Percentiles rank a stretch among this genome's conserved stretches.
These are phyloP conservation scores for Aphidius gifuensis DNA, from an alignment of 1,140 invertebrate species.

Conservation along the genomic window DNA sequence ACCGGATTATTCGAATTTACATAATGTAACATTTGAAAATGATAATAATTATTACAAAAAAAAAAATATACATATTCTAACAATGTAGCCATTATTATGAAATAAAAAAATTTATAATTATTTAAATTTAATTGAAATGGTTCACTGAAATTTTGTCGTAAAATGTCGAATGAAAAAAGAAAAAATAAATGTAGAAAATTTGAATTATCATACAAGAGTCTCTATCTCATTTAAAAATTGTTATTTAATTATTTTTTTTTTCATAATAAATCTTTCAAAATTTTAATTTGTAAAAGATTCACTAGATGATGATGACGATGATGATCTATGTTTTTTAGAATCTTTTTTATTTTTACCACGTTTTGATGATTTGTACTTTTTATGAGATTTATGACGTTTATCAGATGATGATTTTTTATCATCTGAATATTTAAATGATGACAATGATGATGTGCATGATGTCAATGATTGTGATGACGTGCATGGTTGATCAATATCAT, in stretches of 20 bases:
- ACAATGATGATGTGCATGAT: background rate
- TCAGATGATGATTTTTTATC: background rate
- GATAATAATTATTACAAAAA: background rate
- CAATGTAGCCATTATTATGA: background rate
- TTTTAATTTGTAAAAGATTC: no score
- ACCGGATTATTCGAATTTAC: background rate
- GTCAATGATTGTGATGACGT: background rate
- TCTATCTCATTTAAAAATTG: no score
- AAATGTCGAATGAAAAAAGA: background rate
- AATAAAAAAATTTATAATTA: background rate
- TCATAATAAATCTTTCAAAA: no score
- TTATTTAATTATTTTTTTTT: background rate
- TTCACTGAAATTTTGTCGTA: background rate
- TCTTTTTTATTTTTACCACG: slow-evolving; percentile 7
- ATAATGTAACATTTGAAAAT: background rate
- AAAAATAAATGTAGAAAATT: background rate
- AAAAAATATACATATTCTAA: background rate
- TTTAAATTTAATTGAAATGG: background rate
- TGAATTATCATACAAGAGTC: no score
- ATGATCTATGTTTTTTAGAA: background rate
- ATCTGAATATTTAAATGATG: slow-evolving; percentile 11
- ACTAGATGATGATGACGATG: background rate
- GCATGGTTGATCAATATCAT: slow-evolving; percentile 7
- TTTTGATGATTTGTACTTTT: slow-evolving; percentile 8
- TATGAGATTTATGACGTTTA: background rate